A percentile compares a stretch with the other conserved stretches of the same genome.
These are phyloP conservation scores for Atta cephalotes DNA, from an alignment of 1,140 invertebrate species.

Conservation along the genomic window DNA sequence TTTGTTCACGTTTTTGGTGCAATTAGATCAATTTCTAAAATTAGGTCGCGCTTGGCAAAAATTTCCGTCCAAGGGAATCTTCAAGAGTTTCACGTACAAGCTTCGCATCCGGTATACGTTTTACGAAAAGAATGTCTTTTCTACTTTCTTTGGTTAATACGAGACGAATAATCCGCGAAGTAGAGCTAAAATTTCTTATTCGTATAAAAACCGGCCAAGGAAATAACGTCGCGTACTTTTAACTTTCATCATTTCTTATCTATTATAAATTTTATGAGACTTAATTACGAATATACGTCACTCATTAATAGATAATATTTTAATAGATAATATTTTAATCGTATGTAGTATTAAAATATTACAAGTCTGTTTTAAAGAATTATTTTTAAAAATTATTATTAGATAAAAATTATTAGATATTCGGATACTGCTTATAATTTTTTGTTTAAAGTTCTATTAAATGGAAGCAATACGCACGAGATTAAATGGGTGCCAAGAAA, in stretches of 20 bases:
- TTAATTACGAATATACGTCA: not conserved
- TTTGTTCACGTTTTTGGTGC: not conserved
- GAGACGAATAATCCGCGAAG: constrained; percentile 15
- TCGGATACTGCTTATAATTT: not conserved
- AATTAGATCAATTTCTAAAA: constrained; percentile 31
- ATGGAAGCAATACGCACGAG: not conserved
- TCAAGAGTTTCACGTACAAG: not conserved
- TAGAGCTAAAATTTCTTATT: not conserved
- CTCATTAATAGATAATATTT: not conserved
- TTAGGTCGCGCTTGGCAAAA: constrained; percentile 24
- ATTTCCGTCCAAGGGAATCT: constrained; percentile 8
- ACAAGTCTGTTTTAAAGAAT: not conserved
- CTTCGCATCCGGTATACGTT: not conserved
- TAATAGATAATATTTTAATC: not conserved
- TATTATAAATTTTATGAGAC: not conserved
- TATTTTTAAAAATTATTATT: not conserved
- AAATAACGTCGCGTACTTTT: not conserved
- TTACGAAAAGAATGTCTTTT: not conserved
- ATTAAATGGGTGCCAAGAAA: constrained; percentile 1
- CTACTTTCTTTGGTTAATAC: not conserved
- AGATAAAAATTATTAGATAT: not conserved
- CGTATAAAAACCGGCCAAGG: not conserved
- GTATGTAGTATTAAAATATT: not conserved
- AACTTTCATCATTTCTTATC: not conserved
- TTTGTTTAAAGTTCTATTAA: not conserved